Evolutionary conservation across 2,113 vertebrate genomes (phyloP).

Genomic region (Phocoena phocoena): DNA sequence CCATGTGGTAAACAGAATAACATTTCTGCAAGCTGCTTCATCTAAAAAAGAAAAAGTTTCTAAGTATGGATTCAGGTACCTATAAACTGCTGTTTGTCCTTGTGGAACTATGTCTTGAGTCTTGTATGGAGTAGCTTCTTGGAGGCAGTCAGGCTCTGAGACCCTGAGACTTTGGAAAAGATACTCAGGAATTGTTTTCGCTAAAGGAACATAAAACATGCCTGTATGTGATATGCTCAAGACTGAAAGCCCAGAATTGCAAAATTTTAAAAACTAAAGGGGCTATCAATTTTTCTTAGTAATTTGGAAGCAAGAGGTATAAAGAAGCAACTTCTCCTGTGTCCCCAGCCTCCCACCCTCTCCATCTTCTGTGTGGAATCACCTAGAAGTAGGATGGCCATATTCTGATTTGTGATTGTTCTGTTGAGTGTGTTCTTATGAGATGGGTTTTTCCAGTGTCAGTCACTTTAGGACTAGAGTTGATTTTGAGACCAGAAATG

Average conservation of each 20-base stretch:
- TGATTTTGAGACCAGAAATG: background rate
- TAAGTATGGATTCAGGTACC: background rate
- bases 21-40: conserved; percentile 4
- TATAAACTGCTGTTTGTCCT: background rate
- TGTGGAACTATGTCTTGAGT: background rate
- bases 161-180: background rate
- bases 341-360: background rate
- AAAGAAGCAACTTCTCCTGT: background rate
- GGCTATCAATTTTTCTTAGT: background rate
- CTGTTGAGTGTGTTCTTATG: background rate
- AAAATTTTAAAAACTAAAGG: background rate
- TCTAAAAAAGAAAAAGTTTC: conserved; percentile 23
- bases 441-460: background rate
- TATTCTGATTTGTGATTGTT: background rate
- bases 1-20: background rate
- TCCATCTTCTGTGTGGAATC: background rate
- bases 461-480: background rate
- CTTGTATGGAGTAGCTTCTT: background rate
- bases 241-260: background rate
- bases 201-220: background rate
- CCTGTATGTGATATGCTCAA: background rate
- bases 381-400: background rate
- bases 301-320: background rate
- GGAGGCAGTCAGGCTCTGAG: background rate
- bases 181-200: background rate